phyloP scores from a whole-genome alignment of 2,888 invertebrate species.

The Mechanitis messenoides region DNA sequence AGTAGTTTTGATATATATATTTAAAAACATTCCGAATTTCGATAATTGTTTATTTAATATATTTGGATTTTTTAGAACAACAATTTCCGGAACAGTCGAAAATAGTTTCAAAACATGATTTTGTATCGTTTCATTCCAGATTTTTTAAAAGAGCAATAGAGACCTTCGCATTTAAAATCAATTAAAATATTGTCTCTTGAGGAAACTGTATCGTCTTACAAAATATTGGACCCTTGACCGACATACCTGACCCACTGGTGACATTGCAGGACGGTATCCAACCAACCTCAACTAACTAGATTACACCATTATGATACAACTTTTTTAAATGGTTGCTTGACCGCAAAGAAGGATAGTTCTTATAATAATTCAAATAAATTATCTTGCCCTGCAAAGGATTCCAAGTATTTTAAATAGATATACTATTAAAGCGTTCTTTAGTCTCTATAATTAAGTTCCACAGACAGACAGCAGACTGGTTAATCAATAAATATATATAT shows the following conservation, averaged over 20 bases:
- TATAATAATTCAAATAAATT: not conserved
- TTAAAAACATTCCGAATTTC: not conserved
- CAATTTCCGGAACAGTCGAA: too few relatives aligned
- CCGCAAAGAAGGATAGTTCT: not conserved
- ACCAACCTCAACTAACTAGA: not conserved
- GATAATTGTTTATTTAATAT: not conserved
- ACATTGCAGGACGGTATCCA: not conserved
- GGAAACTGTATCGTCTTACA: slow-evolving; percentile 5
- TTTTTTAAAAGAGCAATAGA: not conserved
- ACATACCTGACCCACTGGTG: slow-evolving; percentile 2
- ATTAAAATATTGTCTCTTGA: not conserved
- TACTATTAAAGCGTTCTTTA: too few relatives aligned
- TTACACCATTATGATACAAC: not conserved
- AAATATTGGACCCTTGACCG: slow-evolving; percentile 6
- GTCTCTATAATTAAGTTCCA: too few relatives aligned
- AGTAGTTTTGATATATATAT: not conserved
- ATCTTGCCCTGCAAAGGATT: too few relatives aligned
- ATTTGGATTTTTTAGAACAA: too few relatives aligned
- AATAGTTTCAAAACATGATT: too few relatives aligned
- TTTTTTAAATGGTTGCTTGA: not conserved
- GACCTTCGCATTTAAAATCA: slow-evolving; percentile 4
- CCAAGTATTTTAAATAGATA: too few relatives aligned
- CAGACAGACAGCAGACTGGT: too few relatives aligned
- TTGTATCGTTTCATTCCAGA: not conserved
- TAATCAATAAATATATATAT: too few relatives aligned